Conservation (phyloP, 2,888 invertebrate genomes). For the Hypolimnas misippus region DNA sequence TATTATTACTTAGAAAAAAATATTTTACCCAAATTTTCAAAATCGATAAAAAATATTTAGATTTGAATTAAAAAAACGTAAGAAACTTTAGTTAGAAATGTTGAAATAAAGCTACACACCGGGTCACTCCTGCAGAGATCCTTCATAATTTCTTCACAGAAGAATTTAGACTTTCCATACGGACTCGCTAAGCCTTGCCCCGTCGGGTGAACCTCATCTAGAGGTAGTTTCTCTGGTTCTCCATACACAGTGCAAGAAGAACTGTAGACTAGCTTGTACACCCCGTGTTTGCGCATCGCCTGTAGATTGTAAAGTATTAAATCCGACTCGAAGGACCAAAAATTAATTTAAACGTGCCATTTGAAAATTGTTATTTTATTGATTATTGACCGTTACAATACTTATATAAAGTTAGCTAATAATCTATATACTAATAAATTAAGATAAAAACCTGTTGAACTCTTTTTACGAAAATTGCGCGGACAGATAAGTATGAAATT, state of each 20-base stretch:
- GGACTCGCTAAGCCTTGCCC: constrained; percentile 92
- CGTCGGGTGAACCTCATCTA: constrained; percentile 92
- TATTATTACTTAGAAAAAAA: no score
- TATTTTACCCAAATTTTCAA: no score
- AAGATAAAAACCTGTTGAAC: no score
- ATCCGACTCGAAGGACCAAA: constrained; percentile 13
- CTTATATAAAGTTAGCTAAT: no score
- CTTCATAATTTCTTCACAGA: constrained; percentile 96
- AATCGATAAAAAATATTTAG: not conserved
- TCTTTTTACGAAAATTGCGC: no score
- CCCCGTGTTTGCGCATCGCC: constrained; percentile 90
- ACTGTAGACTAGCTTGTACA: constrained; percentile 90
- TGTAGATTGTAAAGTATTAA: constrained; percentile 54
- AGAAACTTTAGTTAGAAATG: no score
- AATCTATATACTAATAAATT: no score
- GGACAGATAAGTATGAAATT: no score
- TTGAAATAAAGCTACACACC: constrained; percentile 76
- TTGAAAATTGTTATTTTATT: not conserved
- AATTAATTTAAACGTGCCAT: not conserved
- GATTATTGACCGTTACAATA: no score
- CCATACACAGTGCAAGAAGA: constrained; percentile 98
- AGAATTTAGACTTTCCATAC: constrained; percentile 96
- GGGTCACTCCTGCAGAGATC: constrained; percentile 91
- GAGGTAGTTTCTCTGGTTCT: constrained; percentile 91
- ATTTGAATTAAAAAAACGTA: no score